Base-by-base conservation (phyloP, 2,888 invertebrate genomes). In the Notocelia uddmanniana region DNA sequence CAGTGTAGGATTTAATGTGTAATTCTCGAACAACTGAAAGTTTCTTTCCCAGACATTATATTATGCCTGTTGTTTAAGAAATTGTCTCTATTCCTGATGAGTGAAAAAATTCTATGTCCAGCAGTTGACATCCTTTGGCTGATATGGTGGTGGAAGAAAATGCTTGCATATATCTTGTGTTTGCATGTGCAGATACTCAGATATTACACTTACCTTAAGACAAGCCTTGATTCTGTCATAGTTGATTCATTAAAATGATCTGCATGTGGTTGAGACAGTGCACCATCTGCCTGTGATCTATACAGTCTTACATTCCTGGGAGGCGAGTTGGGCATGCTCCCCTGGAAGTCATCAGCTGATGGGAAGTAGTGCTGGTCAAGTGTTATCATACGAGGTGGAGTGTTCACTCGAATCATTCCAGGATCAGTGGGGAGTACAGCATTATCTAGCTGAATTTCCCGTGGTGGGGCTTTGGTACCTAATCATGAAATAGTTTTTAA, bases 301-400 rank as follows among this genome's bases (percentile, higher is more conserved):
- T 84, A 85, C 18, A 82, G 80, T 74, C 86, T 84, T 15, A 84
- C 74, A 78, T 89, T 89, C 76, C 84, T 87, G 37, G 92, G 93
- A 1, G 93, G 92, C 18, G 93, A 92, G 73, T 85, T 86, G 18
- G 87, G 86, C 21, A 82, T 74, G 55, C 85, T 85, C 37, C 76
- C 80, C 3, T 85, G 88, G 74, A 90, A 92, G 77, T 95, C 95
- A 77, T 95, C 94, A 75, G 95, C 95, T 31, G 96, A 95, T 48
- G 97, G 97, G 83, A 97, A 97, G 76, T 96, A 96, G 84, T 97
- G 97, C 81, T 97, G 97, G 79, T 97, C 97, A 68, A 98, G 93
- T 13, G 98, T 98, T 68, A 98, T 96, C 21, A 97, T 96, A 79
- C 98, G 95, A 13, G 98, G 98, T 5, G 98, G 98, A 21, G 98